Base-by-base conservation (phyloP, 2,113 vertebrate genomes). In the Erythrolamprus reginae region DNA sequence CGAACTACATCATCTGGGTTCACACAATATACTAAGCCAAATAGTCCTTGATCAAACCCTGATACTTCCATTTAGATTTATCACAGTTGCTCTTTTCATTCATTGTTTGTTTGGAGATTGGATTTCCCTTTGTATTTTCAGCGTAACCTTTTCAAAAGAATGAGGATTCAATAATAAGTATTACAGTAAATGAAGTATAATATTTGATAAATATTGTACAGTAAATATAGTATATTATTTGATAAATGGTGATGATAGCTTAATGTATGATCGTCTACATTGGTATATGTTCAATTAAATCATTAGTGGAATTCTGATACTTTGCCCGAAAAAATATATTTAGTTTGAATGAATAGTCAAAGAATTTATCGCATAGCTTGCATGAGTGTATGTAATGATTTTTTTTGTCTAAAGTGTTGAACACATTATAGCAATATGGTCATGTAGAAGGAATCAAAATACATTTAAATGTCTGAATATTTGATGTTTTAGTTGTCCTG, bases 121-220 rank as follows among this genome's bases (percentile, higher is more conserved):
- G n/a, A n/a, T 70, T 88, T 70, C 61, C 33, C 13, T 38, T 93
- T 89, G 55, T 38, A 89, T 42, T 56, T 89, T 38, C 89, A 65
- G 24, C 87, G 89, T 92, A 89, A 65, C 56, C 5, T 0, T 42
- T 24, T 26, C 83, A 88, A 87, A 91, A 91, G 91, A 23, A 83
- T 50, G 10, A 93, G 85, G 89, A 91, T 91, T 88, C 24, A 90
- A 84, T 93, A 86, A 89, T 77, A 61, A 84, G 17, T 28, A 90
- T 53, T 48, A 38, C 92, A 89, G 92, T 94, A 90, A 3, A 0
- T 93, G 94, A 94, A 94, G 93, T 84, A 58, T 23, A 2, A 77
- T 21, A 94, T 92, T 38, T 93, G 88, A 93, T 94, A 92, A 86
- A 91, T 92, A 91, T n/a, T n/a, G n/a, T 48, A 38, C 92, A 89